Base-by-base conservation (phyloP, 2,797 vertebrate genomes). In the Hylomyscus alleni region DNA sequence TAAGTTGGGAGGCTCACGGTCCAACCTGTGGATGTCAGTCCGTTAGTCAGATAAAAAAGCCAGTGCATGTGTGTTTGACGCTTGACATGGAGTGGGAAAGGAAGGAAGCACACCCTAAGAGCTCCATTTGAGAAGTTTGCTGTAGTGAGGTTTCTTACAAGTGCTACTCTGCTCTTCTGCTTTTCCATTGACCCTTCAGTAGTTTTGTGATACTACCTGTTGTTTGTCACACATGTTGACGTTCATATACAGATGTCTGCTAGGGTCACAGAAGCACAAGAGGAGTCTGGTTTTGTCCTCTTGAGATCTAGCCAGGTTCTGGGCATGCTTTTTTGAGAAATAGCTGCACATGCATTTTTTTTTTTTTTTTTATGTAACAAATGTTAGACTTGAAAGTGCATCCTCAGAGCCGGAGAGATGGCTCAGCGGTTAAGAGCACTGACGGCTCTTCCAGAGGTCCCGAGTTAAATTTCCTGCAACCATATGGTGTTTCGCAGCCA, bases 331-430 rank as follows among this genome's bases (percentile, higher is more conserved):
- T 81, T 75, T 78, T 62, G 86, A 93, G 3, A 24, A 15, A 0
- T 0, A 2, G 12, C 3, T 26, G 3, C 29, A 1, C 0, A 0
- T 22, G 26, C 37, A n/a, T n/a, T n/a, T n/a, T n/a, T n/a, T n/a
- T n/a, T n/a, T n/a, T n/a, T n/a, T 0, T 83, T 89, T n/a, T 54
- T n/a, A 78, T 58, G 3, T 65, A 47, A 4, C 1, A 73, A 85
- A 26, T 2, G 31, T 83, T 90, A 86, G 81, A 76, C 1, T 91
- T 52, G 0, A 26, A 78, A 13, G n/a, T 52, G 0, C 6, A 24
- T 19, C 47, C 17, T 91, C 6, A 44, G 14, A 20, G 58, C 20
- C 24, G 58, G 58, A 60, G 58, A 24, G 58, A 60, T 60, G 58
- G 58, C 58, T 60, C 58, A 60, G 58, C 1, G 58, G 58, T 60